A percentile compares a stretch with the other conserved stretches of the same genome.
Conservation (phyloP, 1,140 invertebrate species). For the Sycophila sp. region DNA sequence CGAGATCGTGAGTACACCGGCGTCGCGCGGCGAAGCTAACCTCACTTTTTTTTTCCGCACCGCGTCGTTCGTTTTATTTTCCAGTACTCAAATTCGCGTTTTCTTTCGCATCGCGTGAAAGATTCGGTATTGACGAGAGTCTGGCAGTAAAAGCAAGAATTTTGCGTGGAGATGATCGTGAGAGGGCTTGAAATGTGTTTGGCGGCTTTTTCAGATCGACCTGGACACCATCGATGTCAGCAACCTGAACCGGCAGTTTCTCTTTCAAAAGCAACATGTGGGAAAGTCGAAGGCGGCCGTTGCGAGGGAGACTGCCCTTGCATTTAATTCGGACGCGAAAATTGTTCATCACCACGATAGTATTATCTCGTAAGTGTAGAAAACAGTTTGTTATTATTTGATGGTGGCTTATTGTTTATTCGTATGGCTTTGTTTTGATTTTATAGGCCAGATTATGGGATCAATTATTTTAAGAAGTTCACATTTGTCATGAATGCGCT, state of each 20-base stretch:
- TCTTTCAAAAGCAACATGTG: conserved; percentile 98
- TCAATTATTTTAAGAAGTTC: conserved; percentile 93
- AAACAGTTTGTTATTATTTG: not conserved
- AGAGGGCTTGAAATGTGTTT: no score
- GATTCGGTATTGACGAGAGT: no score
- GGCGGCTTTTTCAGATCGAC: conserved; percentile 91
- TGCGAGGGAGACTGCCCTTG: conserved; percentile 88
- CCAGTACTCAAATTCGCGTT: no score
- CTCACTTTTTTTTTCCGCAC: conserved; percentile 21
- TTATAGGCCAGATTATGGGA: conserved; percentile 77
- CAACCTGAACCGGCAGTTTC: conserved; percentile 97
- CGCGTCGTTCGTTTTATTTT: not conserved
- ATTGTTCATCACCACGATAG: conserved; percentile 93
- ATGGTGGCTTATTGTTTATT: no score
- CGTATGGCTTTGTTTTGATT: not conserved
- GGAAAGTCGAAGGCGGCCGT: conserved; percentile 94
- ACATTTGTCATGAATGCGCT: conserved; percentile 95
- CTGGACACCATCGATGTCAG: conserved; percentile 99
- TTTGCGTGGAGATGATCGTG: no score
- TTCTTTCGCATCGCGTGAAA: no score
- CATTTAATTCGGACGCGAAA: conserved; percentile 88
- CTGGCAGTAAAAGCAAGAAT: no score
- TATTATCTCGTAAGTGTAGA: conserved; percentile 82
- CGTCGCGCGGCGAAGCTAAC: conserved; percentile 44
- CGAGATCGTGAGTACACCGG: conserved; percentile 83